Evolutionary conservation across 2,888 invertebrate species (phyloP), one percentile per base, ranked within the genome.

Genomic region (Panzeria rudis): DNA sequence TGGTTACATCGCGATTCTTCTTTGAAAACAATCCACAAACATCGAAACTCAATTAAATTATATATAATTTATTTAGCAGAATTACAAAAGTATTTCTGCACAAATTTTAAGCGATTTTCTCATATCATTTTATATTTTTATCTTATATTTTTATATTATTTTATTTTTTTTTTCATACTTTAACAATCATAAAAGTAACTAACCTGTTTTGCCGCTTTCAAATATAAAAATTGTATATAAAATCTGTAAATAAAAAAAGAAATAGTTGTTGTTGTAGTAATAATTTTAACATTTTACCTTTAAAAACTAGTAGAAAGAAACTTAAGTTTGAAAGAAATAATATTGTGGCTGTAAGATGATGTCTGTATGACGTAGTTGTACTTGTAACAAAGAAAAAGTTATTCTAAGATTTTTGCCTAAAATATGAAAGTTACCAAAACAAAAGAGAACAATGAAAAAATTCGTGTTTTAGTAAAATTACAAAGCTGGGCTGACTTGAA

Each of bases 161-260:
- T 20, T 13, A 35, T 13, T 72, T 47, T 13, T 32, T 11, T 17
- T 32, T 17, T 23, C 20, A 38, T 32, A 20, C 5, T 38, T 54
- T 41, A 54, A 38, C 5, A n/a, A 52, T 20, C 11, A 44, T 25
- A n/a, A 61, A 69, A 47, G 56, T 50, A 41, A 83, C 77, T 41
- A 83, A 83, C 83, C 83, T 77, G 83, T 78, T 83, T 72, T 71
- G 77, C 77, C 61, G 83, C 83, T 77, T 83, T 77, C 80, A 73
- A 68, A 66, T 73, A 66, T 64, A 64, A 72, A 59, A 66, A 56
- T 73, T 66, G 35, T 73, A 15, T 80, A 73, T 50, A 73, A 80
- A 68, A 73, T 80, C 80, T 80, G 73, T n/a, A 73, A 80, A 73
- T 47, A 79, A 52, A 47, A 47, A 72, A 47, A 62, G 5, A 2